Evolutionary conservation across 2,113 vertebrate genomes (phyloP), one percentile per base, ranked within the genome.

Genomic region (Benitochromis conjunctus): DNA sequence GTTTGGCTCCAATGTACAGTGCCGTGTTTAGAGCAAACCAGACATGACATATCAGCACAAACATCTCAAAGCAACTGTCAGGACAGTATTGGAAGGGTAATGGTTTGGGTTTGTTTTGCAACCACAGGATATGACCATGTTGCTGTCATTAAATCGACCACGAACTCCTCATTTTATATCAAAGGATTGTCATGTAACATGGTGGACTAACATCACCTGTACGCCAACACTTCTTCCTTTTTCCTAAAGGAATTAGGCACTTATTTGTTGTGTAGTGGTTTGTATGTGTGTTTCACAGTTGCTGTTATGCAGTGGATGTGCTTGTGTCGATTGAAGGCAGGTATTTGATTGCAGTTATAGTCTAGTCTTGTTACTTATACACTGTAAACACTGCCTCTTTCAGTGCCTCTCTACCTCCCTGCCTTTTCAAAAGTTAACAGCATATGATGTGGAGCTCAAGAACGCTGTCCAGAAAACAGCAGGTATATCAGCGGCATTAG

Each of bases 191-290:
- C 60, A 38, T 66, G 10, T 38, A 64, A 64, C 10, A 1, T 64
- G 34, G 60, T 21, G 60, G 19, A 64, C 34, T 64, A 64, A 34
- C 38, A 64, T 64, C 34, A 21, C 34, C 19, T 64, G 4, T 64
- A 38, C 34, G 38, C 34, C 19, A 8, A 64, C 60, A 38, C 0
- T 4, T 64, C 0, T 38, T 64, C 19, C 34, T 64, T 64, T 21
- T 38, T 64, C 60, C 60, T 64, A 18, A 64, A 34, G 38, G 1
- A 64, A 64, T 38, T 64, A 38, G 19, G 60, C 0, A 1, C 60
- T 21, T 64, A 64, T 64, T 64, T 64, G 19, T 64, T 64, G 31
- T 38, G 19, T 13, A 64, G 34, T 64, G 60, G 19, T 38, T 64
- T 38, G 60, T 38, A 38, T 64, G 60, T 12, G 2, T 64, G 34